Evolutionary conservation across 2,113 vertebrate genomes (phyloP).

Genomic region (Illadopsis cleaveri): DNA sequence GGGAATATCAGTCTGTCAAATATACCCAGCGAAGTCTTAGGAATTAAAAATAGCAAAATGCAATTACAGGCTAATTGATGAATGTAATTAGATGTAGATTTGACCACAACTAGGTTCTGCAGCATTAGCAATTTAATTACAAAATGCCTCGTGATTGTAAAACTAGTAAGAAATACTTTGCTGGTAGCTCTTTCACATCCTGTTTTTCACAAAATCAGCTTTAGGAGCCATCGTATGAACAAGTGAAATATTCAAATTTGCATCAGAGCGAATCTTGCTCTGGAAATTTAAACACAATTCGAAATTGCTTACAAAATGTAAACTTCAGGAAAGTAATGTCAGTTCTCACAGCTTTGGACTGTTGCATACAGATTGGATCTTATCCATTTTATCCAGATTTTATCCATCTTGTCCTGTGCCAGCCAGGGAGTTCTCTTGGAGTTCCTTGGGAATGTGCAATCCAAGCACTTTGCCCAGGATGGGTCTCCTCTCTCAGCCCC

Average conservation of each 20-base stretch:
- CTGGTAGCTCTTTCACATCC: neutral
- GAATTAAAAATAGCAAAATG: conserved; percentile 21
- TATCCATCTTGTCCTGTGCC: neutral
- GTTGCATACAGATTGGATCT: neutral
- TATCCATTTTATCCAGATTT: neutral
- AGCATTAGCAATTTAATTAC: conserved; percentile 16
- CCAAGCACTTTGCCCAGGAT: neutral
- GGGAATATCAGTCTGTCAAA: neutral
- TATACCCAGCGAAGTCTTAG: neutral
- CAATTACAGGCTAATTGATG: conserved; percentile 48
- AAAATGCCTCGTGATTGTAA: neutral
- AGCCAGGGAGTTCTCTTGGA: neutral
- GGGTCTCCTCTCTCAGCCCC: neutral
- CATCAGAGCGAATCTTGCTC: neutral
- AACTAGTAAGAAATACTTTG: neutral
- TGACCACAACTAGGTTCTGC: conserved; percentile 35
- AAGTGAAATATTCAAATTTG: neutral
- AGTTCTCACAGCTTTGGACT: neutral
- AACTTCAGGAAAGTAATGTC: neutral
- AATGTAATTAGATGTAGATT: conserved; percentile 33
- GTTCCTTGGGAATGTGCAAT: neutral
- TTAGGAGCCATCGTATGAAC: neutral
- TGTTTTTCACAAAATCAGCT: neutral
- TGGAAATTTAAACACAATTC: neutral
- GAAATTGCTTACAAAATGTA: neutral